Evolutionary conservation across 2,113 vertebrate genomes (phyloP).

Genomic region (Gulo gulo): DNA sequence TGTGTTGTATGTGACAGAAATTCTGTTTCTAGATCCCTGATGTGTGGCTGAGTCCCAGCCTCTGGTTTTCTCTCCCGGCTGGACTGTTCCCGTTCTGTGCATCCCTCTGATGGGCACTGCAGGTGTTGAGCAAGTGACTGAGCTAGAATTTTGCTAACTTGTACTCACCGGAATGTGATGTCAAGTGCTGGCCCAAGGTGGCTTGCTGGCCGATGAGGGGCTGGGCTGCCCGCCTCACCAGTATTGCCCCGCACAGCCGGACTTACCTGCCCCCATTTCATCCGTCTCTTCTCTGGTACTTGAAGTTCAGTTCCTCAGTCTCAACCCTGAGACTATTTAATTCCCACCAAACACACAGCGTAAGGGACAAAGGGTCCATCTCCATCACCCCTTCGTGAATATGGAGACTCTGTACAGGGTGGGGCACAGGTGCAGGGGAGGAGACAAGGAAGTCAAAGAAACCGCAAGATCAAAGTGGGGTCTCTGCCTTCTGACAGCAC

Average conservation of each 20-base stretch:
- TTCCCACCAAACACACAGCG: not conserved
- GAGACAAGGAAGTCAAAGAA: not conserved
- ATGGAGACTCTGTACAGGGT: not conserved
- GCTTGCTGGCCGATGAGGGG: too few species aligned
- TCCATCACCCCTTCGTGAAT: too few species aligned
- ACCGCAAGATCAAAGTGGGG: not conserved
- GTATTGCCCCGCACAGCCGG: accelerated
- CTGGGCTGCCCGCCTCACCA: not conserved
- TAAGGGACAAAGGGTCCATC: not conserved
- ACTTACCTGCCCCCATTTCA: not conserved
- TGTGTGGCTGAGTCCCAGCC: not conserved
- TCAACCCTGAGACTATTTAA: not conserved
- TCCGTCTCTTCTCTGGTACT: not conserved
- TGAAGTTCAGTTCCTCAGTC: not conserved
- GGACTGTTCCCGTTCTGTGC: too few species aligned
- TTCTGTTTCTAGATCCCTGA: not conserved
- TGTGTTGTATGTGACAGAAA: not conserved
- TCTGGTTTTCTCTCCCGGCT: not conserved
- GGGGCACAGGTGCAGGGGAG: too few species aligned
- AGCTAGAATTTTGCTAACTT: not conserved
- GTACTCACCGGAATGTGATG: accelerated
- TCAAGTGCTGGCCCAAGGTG: not conserved
- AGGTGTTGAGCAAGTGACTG: not conserved
- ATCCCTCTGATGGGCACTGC: not conserved
- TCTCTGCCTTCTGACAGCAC: not conserved